phyloP scores from a whole-genome alignment of 64 coral and sea anemone species.

The Trachythela sp. region DNA sequence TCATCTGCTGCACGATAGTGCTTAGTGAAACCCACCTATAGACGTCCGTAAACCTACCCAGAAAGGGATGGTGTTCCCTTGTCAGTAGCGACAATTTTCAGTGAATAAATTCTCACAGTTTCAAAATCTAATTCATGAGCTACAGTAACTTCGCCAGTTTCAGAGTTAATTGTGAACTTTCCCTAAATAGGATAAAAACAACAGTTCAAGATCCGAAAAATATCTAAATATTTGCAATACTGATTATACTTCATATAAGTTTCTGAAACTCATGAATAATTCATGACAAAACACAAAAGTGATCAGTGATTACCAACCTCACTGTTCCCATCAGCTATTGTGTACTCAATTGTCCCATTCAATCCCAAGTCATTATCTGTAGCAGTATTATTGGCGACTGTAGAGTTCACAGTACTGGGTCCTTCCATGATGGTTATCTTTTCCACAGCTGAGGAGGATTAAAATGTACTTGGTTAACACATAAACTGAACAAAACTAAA shows the following conservation, averaged over 20 bases:
- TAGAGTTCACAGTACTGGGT: neutral
- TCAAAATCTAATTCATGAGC: constrained; percentile 66
- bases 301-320: neutral
- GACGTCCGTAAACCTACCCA: too few relatives aligned
- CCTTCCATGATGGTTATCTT: neutral
- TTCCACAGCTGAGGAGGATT: neutral
- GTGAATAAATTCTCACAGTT: constrained; percentile 35
- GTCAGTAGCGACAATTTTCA: constrained; percentile 68
- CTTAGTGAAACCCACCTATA: too few relatives aligned
- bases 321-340: neutral
- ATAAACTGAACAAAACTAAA: too few relatives aligned
- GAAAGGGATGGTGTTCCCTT: constrained; percentile 17
- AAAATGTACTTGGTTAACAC: neutral
- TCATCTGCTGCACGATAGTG: too few relatives aligned
- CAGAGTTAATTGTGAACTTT: constrained; percentile 35
- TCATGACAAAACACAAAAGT: too few relatives aligned
- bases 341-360: constrained; percentile 5
- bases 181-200: neutral
- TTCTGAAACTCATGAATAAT: too few relatives aligned
- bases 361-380: neutral
- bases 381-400: neutral
- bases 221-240: neutral
- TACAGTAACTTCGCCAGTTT: constrained; percentile 58
- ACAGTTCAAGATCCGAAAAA: too few relatives aligned
- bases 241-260: too few relatives aligned